Conservation (phyloP, 2,888 invertebrate genomes). For the Acronicta alni region DNA sequence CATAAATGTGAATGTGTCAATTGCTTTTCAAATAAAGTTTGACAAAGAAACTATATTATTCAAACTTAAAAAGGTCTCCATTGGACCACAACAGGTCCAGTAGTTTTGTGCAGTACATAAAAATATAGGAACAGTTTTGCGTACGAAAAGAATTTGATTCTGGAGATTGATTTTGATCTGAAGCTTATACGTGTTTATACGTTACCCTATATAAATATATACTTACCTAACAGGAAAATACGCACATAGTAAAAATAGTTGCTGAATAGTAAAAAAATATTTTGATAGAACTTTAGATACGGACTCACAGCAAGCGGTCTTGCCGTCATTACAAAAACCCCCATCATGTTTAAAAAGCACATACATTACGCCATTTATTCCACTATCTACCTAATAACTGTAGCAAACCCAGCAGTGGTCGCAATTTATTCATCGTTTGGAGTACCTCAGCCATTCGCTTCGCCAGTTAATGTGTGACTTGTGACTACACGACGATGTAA, state of each 20-base stretch:
- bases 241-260: conserved; percentile 20
- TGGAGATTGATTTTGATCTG: no score
- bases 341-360: conserved; percentile 18
- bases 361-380: conserved; percentile 26
- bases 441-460: conserved; percentile 39
- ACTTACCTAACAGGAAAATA: conserved; percentile 43
- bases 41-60: no score
- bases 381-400: conserved; percentile 18
- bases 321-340: conserved; percentile 21
- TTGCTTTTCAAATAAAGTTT: no score
- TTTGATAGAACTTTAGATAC: conserved; percentile 35
- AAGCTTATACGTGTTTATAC: no score
- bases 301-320: conserved; percentile 41
- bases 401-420: conserved; percentile 19
- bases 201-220: not conserved
- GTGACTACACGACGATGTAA: conserved; percentile 31
- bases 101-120: no score
- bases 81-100: no score
- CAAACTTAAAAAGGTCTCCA: no score
- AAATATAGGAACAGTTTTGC: no score
- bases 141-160: no score
- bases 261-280: conserved; percentile 35
- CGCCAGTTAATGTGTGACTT: conserved; percentile 34
- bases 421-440: conserved; percentile 27
- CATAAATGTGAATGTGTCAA: no score